Percentiles rank a stretch among this genome's conserved stretches.
Conservation (phyloP, 2,113 vertebrate genomes). For the Trochalopteron elliotii region DNA sequence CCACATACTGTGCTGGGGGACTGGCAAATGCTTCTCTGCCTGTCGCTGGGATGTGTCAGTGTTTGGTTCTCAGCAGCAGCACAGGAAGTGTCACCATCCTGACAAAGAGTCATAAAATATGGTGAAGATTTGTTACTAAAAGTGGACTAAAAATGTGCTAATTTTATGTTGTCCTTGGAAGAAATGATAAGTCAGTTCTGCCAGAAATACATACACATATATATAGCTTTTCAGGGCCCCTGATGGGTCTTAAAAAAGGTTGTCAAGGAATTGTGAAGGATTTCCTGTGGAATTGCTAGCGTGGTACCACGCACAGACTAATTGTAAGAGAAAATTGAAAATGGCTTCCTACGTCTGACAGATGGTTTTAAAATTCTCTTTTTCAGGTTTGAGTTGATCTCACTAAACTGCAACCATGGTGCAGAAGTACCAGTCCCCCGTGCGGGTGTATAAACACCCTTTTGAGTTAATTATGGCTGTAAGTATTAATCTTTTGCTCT, state of each 20-base stretch:
- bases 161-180: background rate
- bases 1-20: rapidly evolving
- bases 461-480: slow-evolving; percentile 97
- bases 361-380: slow-evolving; percentile 31
- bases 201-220: background rate
- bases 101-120: background rate
- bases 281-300: background rate
- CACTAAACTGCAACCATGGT: slow-evolving; percentile 82
- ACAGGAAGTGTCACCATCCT: slow-evolving; percentile 15
- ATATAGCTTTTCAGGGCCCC: background rate
- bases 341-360: background rate
- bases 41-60: background rate
- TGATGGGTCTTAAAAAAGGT: background rate
- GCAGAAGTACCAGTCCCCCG: slow-evolving; percentile 95
- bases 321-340: background rate
- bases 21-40: background rate
- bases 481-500: slow-evolving; percentile 73
- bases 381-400: slow-evolving; percentile 68
- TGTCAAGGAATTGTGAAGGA: background rate
- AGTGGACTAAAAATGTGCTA: background rate
- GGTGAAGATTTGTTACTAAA: slow-evolving; percentile 16
- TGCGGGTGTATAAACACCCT: slow-evolving; percentile 92
- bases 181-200: background rate
- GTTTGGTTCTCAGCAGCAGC: background rate
- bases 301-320: background rate